A percentile compares a stretch with the other conserved stretches of the same genome.
Conservation (phyloP, 30 jellyfish, hydroid and myxozoan genomes). For the Kudoa iwatai region DNA sequence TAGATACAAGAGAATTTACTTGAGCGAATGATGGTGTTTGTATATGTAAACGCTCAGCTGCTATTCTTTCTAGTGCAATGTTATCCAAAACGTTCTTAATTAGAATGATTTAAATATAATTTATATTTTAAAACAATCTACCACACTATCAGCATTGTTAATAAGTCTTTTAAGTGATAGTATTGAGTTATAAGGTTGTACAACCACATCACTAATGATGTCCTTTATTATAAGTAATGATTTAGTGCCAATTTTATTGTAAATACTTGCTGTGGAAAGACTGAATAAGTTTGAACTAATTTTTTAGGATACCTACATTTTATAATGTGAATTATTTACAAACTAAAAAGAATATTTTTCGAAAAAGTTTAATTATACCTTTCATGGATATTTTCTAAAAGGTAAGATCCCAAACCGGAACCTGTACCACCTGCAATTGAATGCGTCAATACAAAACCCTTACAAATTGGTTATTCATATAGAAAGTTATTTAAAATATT, state of each 20-base stretch:
- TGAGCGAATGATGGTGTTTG: constrained; percentile 70
- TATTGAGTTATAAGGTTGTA: constrained; percentile 78
- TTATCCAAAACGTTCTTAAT: constrained; percentile 37
- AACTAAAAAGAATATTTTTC: no score
- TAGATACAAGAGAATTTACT: constrained; percentile 66
- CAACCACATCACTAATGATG: constrained; percentile 82
- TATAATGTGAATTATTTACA: no score
- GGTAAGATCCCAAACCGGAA: constrained; percentile 87
- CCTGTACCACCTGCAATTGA: constrained; percentile 99
- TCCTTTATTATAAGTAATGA: no score
- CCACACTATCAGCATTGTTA: constrained; percentile 87
- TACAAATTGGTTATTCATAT: no score
- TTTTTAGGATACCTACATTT: constrained; percentile 78
- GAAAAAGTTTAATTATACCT: no score
- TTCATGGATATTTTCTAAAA: constrained; percentile 47
- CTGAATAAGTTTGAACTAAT: constrained; percentile 70
- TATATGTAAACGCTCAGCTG: constrained; percentile 56
- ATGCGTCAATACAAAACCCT: constrained; percentile 79
- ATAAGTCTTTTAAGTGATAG: constrained; percentile 36
- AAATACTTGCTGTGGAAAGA: constrained; percentile 94
- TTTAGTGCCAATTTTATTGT: no score
- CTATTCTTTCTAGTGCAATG: constrained; percentile 57
- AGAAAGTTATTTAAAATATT: no score
- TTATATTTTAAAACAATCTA: constrained; percentile 2
- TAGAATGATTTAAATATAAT: no score